Base-by-base conservation (phyloP, 2,797 vertebrate species). In the Craterocephalus amniculus region DNA sequence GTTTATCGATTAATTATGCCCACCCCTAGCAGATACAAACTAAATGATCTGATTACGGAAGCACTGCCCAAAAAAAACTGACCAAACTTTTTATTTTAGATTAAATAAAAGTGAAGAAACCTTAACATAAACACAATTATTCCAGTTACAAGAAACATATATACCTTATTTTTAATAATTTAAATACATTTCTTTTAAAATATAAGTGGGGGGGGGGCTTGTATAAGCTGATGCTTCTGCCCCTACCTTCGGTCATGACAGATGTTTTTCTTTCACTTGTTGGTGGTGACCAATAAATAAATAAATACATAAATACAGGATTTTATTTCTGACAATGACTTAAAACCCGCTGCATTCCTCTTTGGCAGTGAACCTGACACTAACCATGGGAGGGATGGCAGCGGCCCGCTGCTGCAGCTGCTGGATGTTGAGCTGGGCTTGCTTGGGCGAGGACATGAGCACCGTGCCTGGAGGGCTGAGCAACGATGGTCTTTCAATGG, bases 371-470 rank as follows among this genome's bases (percentile, higher is more conserved):
- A 78, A 76, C 64, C 35, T 77, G 67, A 84, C 77, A 93, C 90
- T 88, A 89, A 99, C 98, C 98, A 99, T 99, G 26, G 96, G 94
- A 18, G 98, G 98, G 74, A 99, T 99, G 78, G 95, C 91, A 26
- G 98, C 98, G 71, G 97, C 97, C 79, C 97, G 94, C 81, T 98
- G 94, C 29, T 99, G 97, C 76, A 98, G 93, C 86, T 99, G 97
- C 78, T 98, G 97, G 70, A 99, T 89, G 85, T 95, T 98, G 93
- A 97, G 92, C 24, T 94, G 94, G 57, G 89, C 76, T 88, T 96
- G 95, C 81, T 98, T 99, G 0, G 95, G 92, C 16, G 97, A 93
- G 24, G 96, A 95, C 9, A 99, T 94, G 64, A 99, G 86, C 74
- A 99, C 94, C 0, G 97, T 91, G 29, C 96, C 94, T 54, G 94